These are phyloP conservation scores for Drosophila murphyi DNA, from an alignment of 1,140 invertebrate species.

Conservation along the genomic window DNA sequence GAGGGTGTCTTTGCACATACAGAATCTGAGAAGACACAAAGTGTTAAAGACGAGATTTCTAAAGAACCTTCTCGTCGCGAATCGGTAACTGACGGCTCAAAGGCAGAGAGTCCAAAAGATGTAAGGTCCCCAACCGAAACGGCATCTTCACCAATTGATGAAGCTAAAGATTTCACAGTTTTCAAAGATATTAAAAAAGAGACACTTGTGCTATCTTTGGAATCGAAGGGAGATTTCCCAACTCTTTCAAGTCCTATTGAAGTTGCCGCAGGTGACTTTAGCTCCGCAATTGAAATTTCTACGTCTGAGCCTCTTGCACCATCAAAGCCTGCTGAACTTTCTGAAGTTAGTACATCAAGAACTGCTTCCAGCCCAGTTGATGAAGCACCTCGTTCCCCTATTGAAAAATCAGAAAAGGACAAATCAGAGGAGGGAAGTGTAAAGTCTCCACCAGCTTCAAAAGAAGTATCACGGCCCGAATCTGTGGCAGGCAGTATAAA, in stretches of 20 bases:
- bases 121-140: constrained; percentile 4
- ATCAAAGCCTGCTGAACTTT: constrained; percentile 42
- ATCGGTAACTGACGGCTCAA: background rate
- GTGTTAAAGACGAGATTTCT: background rate
- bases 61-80: constrained; percentile 17
- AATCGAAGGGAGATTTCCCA: constrained; percentile 40
- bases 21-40: background rate
- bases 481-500: background rate
- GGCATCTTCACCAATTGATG: constrained; percentile 19
- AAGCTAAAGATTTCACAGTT: constrained; percentile 34
- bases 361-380: constrained; percentile 68
- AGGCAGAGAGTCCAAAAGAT: constrained; percentile 12
- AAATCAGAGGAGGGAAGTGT: background rate
- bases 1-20: constrained; percentile 12
- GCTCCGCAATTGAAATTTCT: background rate
- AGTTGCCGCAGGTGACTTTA: constrained; percentile 68
- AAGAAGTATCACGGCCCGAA: constrained; percentile 29
- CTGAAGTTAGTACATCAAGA: constrained; percentile 20
- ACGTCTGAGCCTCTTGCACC: background rate
- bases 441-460: background rate
- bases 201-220: constrained; percentile 27
- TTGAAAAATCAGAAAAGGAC: background rate
- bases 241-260: constrained; percentile 74
- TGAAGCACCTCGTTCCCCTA: constrained; percentile 44
- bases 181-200: constrained; percentile 32